Evolutionary conservation across 2,888 invertebrate species (phyloP).

Genomic region (Onchidella celtica): DNA sequence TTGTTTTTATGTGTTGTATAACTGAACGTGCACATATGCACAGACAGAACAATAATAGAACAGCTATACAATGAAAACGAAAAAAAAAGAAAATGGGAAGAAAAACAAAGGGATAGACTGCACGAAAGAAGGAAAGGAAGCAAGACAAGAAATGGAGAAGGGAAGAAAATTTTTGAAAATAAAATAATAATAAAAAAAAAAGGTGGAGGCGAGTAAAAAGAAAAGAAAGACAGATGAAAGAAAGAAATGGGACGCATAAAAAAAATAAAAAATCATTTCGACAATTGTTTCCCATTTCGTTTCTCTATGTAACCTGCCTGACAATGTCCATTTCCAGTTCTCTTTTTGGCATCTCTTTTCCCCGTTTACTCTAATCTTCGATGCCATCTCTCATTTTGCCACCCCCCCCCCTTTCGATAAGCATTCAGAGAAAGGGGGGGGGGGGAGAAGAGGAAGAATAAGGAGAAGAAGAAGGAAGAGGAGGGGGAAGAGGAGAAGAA

Average conservation of each 20-base stretch:
- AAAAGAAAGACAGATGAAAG: not conserved
- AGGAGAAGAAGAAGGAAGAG: not conserved
- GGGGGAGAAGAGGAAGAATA: not conserved
- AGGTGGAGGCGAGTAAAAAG: not conserved
- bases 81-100: not conserved
- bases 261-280: too few species aligned
- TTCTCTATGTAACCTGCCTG: too few species aligned
- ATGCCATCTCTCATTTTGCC: not conserved
- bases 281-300: too few species aligned
- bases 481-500: not conserved
- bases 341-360: too few species aligned
- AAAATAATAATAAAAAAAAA: not conserved
- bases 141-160: not conserved
- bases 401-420: not conserved
- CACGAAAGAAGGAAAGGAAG: not conserved
- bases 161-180: not conserved
- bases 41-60: too few species aligned
- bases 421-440: not conserved
- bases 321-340: too few species aligned
- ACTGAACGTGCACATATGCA: too few species aligned
- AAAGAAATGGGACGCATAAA: not conserved
- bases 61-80: too few species aligned
- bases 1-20: too few species aligned
- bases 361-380: too few species aligned
- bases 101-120: too few species aligned